Conservation (phyloP, 1,140 invertebrate species). For the Drosophila cardini region DNA sequence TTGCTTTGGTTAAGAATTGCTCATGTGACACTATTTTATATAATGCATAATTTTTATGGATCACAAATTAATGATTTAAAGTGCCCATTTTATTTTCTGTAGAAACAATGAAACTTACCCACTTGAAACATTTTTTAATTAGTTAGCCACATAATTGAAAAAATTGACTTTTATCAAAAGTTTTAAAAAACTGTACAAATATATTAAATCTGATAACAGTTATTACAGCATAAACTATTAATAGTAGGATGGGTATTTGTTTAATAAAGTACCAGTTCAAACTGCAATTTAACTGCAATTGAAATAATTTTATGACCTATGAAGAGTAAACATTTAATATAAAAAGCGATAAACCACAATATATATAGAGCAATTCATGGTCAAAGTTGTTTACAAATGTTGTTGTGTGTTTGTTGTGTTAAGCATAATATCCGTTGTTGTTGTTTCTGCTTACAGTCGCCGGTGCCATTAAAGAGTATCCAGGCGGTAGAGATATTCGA, state of each 20-base stretch:
- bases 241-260: too few species aligned
- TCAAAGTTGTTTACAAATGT: conserved; percentile 9
- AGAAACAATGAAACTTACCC: too few species aligned
- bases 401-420: conserved; percentile 15
- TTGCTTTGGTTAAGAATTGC: too few species aligned
- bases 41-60: too few species aligned
- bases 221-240: too few species aligned
- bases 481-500: conserved; percentile 90
- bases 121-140: too few species aligned
- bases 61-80: neutral
- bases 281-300: neutral
- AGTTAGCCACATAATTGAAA: too few species aligned
- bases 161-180: too few species aligned
- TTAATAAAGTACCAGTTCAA: neutral
- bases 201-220: too few species aligned
- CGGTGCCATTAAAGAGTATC: conserved; percentile 86
- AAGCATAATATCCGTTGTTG: conserved; percentile 26
- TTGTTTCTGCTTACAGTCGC: conserved; percentile 85
- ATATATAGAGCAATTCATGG: neutral
- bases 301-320: neutral
- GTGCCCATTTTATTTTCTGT: too few species aligned
- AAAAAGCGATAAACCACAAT: conserved; percentile 4
- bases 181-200: too few species aligned
- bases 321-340: neutral
- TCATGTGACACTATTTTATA: too few species aligned